Base-by-base conservation (phyloP, 2,888 invertebrate genomes). In the Microplitis manilae region DNA sequence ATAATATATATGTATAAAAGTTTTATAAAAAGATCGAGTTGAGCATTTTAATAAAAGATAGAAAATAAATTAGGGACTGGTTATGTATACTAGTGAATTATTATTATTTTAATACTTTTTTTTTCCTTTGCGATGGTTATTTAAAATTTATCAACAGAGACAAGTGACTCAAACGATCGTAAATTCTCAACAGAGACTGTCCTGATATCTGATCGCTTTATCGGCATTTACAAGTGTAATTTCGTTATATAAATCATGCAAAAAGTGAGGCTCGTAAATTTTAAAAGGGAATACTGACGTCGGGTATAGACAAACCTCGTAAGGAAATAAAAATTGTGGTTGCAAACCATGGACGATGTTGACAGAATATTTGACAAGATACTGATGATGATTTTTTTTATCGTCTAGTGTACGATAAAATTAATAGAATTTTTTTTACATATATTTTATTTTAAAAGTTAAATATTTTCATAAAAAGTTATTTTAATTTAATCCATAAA, bases 181-280 rank as follows among this genome's bases (percentile, higher is more conserved):
- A 76, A 76, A 76, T 76, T 67, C 67, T 75, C 69, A 20, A 50
- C 60, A 8, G 60, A 68, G 61, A 62, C 68, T 75, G 68, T 75
- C 75, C 61, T 76, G 77, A 81, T 83, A 84, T 84, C 83, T 83
- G 83, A 85, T 85, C 82, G 83, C 83, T 85, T 83, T 84, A 84
- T 83, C 83, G 84, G 81, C 82, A 84, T 84, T 84, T 83, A 84
- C 83, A 83, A 84, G 83, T 84, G 83, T 84, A 85, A 84, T 85
- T 84, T 83, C 69, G 79, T 40, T 74, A 77, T 83, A 84, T 85
- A 83, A 84, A 84, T 84, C 82, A 85, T 83, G 83, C 76, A 84
- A 84, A 84, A 84, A 84, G 79, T 79, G 68, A 79, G 73, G 79
- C 78, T 77, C 81, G 81, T 84, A 83, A 84, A 85, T 84, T 81